phyloP scores from a whole-genome alignment of 2,797 vertebrate species.

The Semotilus atromaculatus region DNA sequence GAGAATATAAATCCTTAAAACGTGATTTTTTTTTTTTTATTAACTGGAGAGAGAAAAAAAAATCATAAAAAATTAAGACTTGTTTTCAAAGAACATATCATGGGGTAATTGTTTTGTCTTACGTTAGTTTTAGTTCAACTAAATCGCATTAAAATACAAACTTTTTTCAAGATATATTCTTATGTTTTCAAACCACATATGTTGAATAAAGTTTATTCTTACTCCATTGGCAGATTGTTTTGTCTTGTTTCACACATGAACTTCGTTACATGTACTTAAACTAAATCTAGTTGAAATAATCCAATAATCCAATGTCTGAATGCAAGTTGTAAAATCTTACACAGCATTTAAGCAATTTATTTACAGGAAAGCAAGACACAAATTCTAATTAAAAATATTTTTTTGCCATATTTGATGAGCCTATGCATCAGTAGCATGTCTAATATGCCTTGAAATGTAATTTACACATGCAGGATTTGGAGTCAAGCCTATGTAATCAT shows the following conservation, averaged over 20 bases:
- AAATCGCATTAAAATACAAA: no score
- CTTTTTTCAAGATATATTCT: no score
- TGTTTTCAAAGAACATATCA: not conserved
- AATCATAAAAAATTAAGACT: no score
- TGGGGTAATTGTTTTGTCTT: no score
- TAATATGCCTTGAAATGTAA: not conserved
- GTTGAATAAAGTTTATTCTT: not conserved
- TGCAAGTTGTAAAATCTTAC: not conserved
- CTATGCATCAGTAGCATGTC: not conserved
- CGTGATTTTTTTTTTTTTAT: no score
- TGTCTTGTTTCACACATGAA: not conserved
- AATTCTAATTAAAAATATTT: not conserved
- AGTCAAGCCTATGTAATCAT: slow-evolving; percentile 3
- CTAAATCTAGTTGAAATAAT: not conserved
- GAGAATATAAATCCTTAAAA: no score
- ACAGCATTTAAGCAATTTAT: not conserved
- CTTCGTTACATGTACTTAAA: not conserved
- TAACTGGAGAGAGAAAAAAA: no score
- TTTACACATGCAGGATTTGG: not conserved
- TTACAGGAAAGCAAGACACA: not conserved
- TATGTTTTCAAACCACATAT: not conserved
- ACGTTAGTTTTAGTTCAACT: no score
- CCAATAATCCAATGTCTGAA: not conserved
- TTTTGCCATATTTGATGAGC: not conserved
- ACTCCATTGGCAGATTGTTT: not conserved